Percentiles rank a stretch among this genome's conserved stretches.
These are phyloP conservation scores for Phrynocephalus forsythii DNA, from an alignment of 2,797 vertebrate genomes.

Conservation along the genomic window DNA sequence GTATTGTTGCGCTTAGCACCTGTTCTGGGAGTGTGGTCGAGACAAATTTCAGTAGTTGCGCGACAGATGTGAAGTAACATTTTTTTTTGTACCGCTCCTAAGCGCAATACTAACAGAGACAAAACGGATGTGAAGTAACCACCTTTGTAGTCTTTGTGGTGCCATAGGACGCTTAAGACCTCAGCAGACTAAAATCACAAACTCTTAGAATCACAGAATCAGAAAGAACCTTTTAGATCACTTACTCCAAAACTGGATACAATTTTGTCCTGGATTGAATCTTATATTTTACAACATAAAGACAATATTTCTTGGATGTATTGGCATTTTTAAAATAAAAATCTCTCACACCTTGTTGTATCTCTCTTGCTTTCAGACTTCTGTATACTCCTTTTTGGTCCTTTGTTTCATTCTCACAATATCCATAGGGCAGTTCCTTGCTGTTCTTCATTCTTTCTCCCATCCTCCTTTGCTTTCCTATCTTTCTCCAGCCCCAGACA, in stretches of 20 bases:
- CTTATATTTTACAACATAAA: not conserved
- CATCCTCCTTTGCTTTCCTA: not conserved
- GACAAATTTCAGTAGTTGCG: too few species aligned
- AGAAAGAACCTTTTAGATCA: not conserved
- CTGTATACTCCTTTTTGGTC: not conserved
- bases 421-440: not conserved
- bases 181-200: not conserved
- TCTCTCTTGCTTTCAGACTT: not conserved
- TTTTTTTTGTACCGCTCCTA: too few species aligned
- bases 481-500: conserved; percentile 38
- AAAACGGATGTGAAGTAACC: too few species aligned
- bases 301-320: not conserved
- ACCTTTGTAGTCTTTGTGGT: too few species aligned
- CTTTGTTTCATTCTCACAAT: not conserved
- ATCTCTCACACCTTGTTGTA: too few species aligned
- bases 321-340: not conserved
- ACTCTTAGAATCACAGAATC: not conserved
- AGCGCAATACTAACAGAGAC: too few species aligned
- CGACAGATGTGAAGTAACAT: too few species aligned
- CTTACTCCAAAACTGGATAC: not conserved
- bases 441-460: not conserved
- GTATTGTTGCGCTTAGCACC: too few species aligned
- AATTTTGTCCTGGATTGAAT: not conserved
- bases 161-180: not conserved
- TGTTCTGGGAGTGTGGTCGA: too few species aligned